Percentiles rank a stretch among this genome's conserved stretches.
These are phyloP conservation scores for Eretmocerus hayati DNA, from an alignment of 2,888 invertebrate species.

Conservation along the genomic window DNA sequence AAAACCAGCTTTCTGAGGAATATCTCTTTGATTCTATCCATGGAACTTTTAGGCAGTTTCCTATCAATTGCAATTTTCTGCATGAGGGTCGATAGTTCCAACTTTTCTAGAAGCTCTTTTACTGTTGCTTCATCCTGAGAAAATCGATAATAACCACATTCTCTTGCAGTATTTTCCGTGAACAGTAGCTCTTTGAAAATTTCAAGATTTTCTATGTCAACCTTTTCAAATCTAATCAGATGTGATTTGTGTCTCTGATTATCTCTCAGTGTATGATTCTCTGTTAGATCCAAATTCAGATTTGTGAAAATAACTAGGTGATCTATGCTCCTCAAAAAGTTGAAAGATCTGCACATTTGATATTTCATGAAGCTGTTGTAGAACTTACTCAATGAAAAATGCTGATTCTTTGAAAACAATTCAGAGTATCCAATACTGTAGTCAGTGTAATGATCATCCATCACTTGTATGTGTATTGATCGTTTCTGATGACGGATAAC, in stretches of 20 bases:
- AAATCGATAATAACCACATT: slow-evolving; percentile 26
- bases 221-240: slow-evolving; percentile 11
- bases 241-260: slow-evolving; percentile 14
- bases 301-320: slow-evolving; percentile 30
- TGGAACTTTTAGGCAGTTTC: slow-evolving; percentile 20
- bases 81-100: slow-evolving; percentile 27
- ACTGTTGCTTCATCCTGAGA: slow-evolving; percentile 26
- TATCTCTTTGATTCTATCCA: slow-evolving; percentile 26
- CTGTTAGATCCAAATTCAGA: slow-evolving; percentile 26
- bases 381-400: slow-evolving; percentile 26
- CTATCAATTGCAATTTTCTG: slow-evolving; percentile 26
- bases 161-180: neutral
- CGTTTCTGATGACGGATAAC: slow-evolving; percentile 26
- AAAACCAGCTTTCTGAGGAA: slow-evolving; percentile 29
- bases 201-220: neutral
- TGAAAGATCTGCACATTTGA: slow-evolving; percentile 16
- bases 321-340: slow-evolving; percentile 23
- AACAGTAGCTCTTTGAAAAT: slow-evolving; percentile 10
- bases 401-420: slow-evolving; percentile 26
- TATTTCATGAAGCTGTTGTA: slow-evolving; percentile 30
- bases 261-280: slow-evolving; percentile 25
- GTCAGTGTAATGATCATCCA: slow-evolving; percentile 25
- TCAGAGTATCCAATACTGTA: slow-evolving; percentile 26
- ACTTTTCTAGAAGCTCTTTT: slow-evolving; percentile 28
- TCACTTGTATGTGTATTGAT: slow-evolving; percentile 28